Evolutionary conservation across 1,140 invertebrate genomes (phyloP), one percentile per base, ranked within the genome.

Genomic region (Ruditapes philippinarum): DNA sequence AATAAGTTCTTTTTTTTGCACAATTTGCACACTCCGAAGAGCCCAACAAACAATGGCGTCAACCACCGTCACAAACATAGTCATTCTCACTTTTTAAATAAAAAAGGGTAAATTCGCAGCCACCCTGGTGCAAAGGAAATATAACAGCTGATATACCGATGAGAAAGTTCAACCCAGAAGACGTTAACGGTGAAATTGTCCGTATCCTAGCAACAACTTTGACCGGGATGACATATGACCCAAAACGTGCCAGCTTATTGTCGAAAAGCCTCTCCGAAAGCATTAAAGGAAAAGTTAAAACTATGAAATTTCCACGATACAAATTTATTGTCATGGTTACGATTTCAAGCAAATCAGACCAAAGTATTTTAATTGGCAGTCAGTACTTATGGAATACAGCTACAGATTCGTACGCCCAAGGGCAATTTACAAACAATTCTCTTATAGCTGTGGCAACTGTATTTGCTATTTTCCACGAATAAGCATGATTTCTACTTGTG

Each of bases 281-380:
- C n/a, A 90, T 94, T 31, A 92, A 93, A 81, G 62, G 84, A 25
- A 70, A 90, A 33, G 89, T 94, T 14, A 94, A 95, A 65, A 83
- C 83, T 0, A 83, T 94, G 82, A 87, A 91, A 31, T 94, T 93
- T 62, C 91, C 90, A 0, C 89, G 95, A 17, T 95, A 95, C 84
- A 95, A 94, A 57, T 88, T 94, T 22, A 91, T 95, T 2, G 88
- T 89, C 81, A 89, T 92, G 62, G 94, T 95, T 4, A 82, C 93
- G n/a, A 92, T 95, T 19, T 91, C 92, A 54, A 89, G 95, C 85
- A 93, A 92, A 38, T 86, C 73, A 57, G 88, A 89, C 68, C 94
- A 94, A 73, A 93, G 94, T 40, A 92, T 94, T 25, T 28, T 92
- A 54, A 81, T 92, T 5, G 88, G 84, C n/a, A 95, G 94, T 82